Conservation (phyloP, 35 echinoderm and acorn worm species). For the Stichopus chloronotus region DNA sequence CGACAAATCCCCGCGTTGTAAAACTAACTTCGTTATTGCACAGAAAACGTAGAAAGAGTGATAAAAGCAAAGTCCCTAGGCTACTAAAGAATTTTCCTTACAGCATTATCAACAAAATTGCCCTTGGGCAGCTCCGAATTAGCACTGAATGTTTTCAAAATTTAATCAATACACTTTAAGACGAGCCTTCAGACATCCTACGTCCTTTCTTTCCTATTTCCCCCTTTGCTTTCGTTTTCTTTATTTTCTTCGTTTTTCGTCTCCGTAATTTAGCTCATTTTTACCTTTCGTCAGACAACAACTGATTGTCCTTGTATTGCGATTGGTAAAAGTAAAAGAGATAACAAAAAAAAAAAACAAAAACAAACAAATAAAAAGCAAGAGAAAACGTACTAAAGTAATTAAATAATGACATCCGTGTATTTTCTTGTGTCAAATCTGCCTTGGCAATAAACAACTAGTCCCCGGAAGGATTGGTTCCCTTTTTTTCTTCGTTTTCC, state of each 20-base stretch:
- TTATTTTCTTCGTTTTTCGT: not conserved
- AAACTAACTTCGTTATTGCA: not conserved
- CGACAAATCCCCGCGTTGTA: not conserved
- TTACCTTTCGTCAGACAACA: not conserved
- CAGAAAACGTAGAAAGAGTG: not conserved
- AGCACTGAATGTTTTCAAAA: not conserved
- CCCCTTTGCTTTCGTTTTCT: not conserved
- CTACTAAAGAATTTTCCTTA: not conserved
- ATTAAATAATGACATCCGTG: too few relatives aligned
- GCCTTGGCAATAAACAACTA: too few relatives aligned
- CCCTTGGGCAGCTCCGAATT: not conserved
- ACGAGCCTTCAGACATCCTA: too few relatives aligned
- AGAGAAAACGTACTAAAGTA: too few relatives aligned
- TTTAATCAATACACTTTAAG: not conserved
- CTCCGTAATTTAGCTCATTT: not conserved
- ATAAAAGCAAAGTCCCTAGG: not conserved
- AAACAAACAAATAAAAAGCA: too few relatives aligned
- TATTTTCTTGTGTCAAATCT: too few relatives aligned
- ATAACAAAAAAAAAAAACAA: not conserved
- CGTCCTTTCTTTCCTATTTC: not conserved
- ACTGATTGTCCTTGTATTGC: not conserved
- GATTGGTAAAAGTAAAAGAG: not conserved
- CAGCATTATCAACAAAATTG: not conserved
- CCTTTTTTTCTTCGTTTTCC: too few relatives aligned
- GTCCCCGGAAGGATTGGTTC: too few relatives aligned